These are phyloP conservation scores for Lucilia cuprina DNA, from an alignment of 1,140 invertebrate species.

Conservation along the genomic window DNA sequence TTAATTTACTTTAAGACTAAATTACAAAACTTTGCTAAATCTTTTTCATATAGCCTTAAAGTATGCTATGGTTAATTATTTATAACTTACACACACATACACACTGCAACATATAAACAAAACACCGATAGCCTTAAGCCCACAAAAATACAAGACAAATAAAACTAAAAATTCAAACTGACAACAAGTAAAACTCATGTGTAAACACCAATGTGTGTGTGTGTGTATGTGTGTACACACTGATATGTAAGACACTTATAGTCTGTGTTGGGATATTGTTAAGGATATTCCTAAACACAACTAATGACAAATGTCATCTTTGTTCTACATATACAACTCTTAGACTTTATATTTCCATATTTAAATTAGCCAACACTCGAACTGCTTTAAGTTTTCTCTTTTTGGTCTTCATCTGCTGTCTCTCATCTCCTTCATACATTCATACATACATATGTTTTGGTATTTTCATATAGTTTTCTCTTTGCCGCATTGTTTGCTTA, in stretches of 20 bases:
- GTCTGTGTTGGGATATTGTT: neutral
- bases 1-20: neutral
- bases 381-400: neutral
- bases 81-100: neutral
- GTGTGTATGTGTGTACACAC: neutral
- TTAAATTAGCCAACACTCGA: neutral
- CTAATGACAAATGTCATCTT: constrained; percentile 1
- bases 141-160: neutral
- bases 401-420: too few relatives aligned
- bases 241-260: too few relatives aligned
- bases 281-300: neutral
- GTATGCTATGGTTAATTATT: neutral
- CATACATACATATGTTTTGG: too few relatives aligned
- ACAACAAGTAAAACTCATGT: neutral
- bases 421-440: too few relatives aligned
- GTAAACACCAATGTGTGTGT: neutral
- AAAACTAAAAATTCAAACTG: constrained; percentile 10
- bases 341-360: neutral
- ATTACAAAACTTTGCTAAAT: neutral
- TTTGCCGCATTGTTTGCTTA: too few relatives aligned
- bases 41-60: neutral
- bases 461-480: too few relatives aligned
- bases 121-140: neutral
- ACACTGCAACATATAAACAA: neutral
- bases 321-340: neutral